phyloP scores from a whole-genome alignment of 2,113 vertebrate genomes.

The Climacteris rufus region DNA sequence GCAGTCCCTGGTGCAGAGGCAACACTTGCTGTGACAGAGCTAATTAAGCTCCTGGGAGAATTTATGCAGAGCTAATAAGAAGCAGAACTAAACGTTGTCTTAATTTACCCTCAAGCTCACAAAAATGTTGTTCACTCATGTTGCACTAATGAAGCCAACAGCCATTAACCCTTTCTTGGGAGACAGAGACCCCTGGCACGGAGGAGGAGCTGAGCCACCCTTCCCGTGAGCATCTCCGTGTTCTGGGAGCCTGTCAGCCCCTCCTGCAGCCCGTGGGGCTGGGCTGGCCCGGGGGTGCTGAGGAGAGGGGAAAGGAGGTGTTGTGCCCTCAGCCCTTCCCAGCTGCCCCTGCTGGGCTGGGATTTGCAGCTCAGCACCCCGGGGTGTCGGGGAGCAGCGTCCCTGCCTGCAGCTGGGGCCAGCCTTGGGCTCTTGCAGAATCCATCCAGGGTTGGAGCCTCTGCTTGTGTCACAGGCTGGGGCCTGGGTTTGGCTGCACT shows the following conservation, averaged over 20 bases:
- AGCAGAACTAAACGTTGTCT: slow-evolving; percentile 69
- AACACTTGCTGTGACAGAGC: slow-evolving; percentile 56
- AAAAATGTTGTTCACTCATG: slow-evolving; percentile 52
- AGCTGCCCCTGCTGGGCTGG: accelerated
- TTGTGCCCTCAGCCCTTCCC: not conserved
- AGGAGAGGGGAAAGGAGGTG: accelerated
- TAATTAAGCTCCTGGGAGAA: slow-evolving; percentile 74
- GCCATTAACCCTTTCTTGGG: slow-evolving; percentile 57
- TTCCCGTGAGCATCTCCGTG: not conserved
- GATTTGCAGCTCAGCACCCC: not conserved
- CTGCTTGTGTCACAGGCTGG: accelerated
- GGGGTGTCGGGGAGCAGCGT: accelerated
- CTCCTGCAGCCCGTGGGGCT: accelerated
- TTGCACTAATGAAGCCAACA: slow-evolving; percentile 65
- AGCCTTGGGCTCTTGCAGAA: not conserved
- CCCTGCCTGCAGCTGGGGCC: not conserved
- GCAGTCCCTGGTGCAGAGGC: not conserved
- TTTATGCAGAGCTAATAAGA: slow-evolving; percentile 72
- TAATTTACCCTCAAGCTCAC: slow-evolving; percentile 69
- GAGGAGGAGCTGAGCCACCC: not conserved
- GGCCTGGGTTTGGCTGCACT: accelerated
- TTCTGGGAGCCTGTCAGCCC: too few relatives aligned
- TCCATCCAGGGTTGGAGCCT: not conserved
- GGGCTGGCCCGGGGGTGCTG: accelerated
- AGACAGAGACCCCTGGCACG: not conserved